Evolutionary conservation across 23 tunicate species (phyloP).

Genomic region (Ciona savignyi): DNA sequence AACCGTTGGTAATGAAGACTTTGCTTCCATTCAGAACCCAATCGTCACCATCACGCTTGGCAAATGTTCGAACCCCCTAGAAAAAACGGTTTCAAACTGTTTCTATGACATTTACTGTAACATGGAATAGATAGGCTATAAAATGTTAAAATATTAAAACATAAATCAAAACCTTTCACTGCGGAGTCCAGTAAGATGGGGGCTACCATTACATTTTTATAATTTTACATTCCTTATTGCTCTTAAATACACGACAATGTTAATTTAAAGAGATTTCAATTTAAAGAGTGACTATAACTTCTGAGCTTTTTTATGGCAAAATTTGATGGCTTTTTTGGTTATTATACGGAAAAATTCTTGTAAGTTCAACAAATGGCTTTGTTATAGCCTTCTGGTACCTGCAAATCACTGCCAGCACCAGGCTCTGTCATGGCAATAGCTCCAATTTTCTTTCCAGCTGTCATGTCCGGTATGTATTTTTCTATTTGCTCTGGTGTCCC

Average conservation of each 20-base stretch:
- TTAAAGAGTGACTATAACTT: no score
- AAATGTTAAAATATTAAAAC: no score
- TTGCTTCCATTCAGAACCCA: conserved; percentile 92
- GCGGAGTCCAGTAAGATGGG: not conserved
- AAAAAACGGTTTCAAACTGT: not conserved
- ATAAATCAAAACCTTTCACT: no score
- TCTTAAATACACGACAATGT: not conserved
- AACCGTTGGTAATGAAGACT: conserved; percentile 94
- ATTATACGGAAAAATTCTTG: no score
- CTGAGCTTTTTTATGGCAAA: no score
- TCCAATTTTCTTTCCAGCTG: conserved; percentile 84
- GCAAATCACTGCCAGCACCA: conserved; percentile 94
- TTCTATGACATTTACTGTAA: no score
- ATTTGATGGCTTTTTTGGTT: no score
- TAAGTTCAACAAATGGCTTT: no score
- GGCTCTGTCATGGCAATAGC: conserved; percentile 92
- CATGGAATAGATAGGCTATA: no score
- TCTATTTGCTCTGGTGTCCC: conserved; percentile 90
- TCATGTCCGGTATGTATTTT: conserved; percentile 90
- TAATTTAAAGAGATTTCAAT: not conserved
- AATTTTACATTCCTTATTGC: not conserved
- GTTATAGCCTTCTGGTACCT: conserved; percentile 37
- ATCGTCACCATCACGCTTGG: conserved; percentile 87
- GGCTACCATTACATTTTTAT: not conserved
- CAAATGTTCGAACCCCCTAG: conserved; percentile 83